Percentiles rank a stretch among this genome's conserved stretches.
Evolutionary conservation across 2,797 vertebrate genomes (phyloP).

Genomic region (Rhyacichthys aspro): DNA sequence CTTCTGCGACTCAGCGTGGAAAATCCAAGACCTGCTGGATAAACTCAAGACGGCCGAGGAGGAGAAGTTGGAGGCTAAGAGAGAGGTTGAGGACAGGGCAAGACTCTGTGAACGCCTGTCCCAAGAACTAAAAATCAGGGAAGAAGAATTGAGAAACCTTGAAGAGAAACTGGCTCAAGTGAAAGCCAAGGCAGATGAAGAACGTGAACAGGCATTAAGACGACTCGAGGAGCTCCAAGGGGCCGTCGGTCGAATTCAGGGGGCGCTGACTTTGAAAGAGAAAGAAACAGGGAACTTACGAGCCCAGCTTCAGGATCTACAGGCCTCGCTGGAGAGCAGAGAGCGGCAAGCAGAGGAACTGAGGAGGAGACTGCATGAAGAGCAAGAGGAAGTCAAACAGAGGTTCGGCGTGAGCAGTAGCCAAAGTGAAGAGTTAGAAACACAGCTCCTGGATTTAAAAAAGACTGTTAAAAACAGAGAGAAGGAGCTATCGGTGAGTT

Average conservation of each 20-base stretch:
- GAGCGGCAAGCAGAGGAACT: conserved; percentile 79
- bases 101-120: conserved; percentile 73
- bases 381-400: conserved; percentile 61
- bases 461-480: conserved; percentile 80
- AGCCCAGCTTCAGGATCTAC: conserved; percentile 81
- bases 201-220: conserved; percentile 66
- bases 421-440: conserved; percentile 68
- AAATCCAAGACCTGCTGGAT: conserved; percentile 80
- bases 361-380: conserved; percentile 68
- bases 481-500: conserved; percentile 74
- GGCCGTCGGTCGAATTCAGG: conserved; percentile 77
- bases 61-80: conserved; percentile 72
- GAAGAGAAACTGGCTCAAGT: conserved; percentile 72
- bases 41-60: conserved; percentile 81
- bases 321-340: conserved; percentile 74
- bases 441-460: conserved; percentile 68
- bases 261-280: conserved; percentile 80
- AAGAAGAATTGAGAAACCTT: conserved; percentile 74
- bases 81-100: conserved; percentile 67
- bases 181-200: conserved; percentile 64
- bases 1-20: conserved; percentile 76
- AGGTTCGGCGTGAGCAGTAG: conserved; percentile 38
- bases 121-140: conserved; percentile 80
- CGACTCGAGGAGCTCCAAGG: conserved; percentile 77
- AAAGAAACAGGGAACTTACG: conserved; percentile 83